Percentiles rank a stretch among this genome's conserved stretches.
Evolutionary conservation across 2,888 invertebrate genomes (phyloP).

Genomic region (Amphipyra tragopoginis): DNA sequence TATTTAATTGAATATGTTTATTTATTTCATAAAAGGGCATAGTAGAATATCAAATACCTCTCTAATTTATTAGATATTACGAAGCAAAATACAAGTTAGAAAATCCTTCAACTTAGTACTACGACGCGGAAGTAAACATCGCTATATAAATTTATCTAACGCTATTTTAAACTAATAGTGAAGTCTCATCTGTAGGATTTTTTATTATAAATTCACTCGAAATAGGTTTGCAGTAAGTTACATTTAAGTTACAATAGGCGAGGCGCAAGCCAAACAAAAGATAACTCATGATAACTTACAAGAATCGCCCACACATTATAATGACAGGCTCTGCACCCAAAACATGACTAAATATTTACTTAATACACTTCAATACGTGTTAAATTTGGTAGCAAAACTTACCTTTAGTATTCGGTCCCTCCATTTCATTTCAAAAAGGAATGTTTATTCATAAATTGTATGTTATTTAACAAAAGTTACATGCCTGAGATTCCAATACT

Average conservation of each 20-base stretch:
- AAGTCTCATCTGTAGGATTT: neutral
- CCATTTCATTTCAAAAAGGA: slow-evolving; percentile 83
- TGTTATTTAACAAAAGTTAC: slow-evolving; percentile 59
- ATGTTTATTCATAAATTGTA: slow-evolving; percentile 60
- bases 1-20: neutral
- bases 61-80: slow-evolving; percentile 33
- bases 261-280: slow-evolving; percentile 79
- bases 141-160: slow-evolving; percentile 2
- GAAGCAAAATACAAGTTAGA: slow-evolving; percentile 18
- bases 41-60: slow-evolving; percentile 50
- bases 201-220: neutral
- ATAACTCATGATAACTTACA: slow-evolving; percentile 73
- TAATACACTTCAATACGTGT: slow-evolving; percentile 6
- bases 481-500: slow-evolving; percentile 55
- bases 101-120: slow-evolving; percentile 58
- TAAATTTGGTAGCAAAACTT: slow-evolving; percentile 45
- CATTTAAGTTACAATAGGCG: slow-evolving; percentile 42
- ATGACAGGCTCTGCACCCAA: slow-evolving; percentile 71
- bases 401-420: slow-evolving; percentile 79
- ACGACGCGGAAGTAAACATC: slow-evolving; percentile 64
- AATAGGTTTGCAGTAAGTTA: slow-evolving; percentile 25
- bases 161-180: neutral
- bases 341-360: slow-evolving; percentile 60
- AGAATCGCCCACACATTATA: slow-evolving; percentile 84
- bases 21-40: slow-evolving; percentile 14